phyloP scores from a whole-genome alignment of 1,140 invertebrate genomes.

The Achroia grisella region DNA sequence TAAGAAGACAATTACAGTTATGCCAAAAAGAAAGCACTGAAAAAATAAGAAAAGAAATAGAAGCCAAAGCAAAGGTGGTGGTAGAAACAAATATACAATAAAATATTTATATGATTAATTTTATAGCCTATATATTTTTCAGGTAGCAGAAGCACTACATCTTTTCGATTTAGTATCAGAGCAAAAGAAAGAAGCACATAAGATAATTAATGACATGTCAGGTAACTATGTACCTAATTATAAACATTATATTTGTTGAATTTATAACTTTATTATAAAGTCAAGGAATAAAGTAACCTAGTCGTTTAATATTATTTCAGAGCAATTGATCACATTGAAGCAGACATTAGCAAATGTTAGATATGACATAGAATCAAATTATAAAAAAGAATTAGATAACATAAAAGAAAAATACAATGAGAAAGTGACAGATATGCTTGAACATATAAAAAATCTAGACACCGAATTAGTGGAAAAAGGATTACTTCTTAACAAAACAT shows the following conservation, averaged over 20 bases:
- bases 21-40: conserved; percentile 44
- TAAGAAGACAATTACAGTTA: conserved; percentile 31
- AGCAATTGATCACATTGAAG: conserved; percentile 39
- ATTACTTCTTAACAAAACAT: conserved; percentile 64
- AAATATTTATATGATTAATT: no score
- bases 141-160: conserved; percentile 64
- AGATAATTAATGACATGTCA: conserved; percentile 40
- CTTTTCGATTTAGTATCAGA: conserved; percentile 48
- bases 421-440: conserved; percentile 66
- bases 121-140: conserved; percentile 12
- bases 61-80: conserved; percentile 57
- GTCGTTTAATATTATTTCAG: conserved; percentile 29
- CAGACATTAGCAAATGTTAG: conserved; percentile 33
- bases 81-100: no score
- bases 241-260: no score
- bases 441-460: conserved; percentile 62
- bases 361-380: conserved; percentile 36
- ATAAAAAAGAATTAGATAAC: conserved; percentile 53
- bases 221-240: conserved; percentile 32
- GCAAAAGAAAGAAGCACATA: conserved; percentile 53
- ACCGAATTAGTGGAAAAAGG: conserved; percentile 65
- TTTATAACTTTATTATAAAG: no score
- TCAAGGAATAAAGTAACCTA: not conserved
- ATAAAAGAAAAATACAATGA: conserved; percentile 64
- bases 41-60: conserved; percentile 43